Percentiles rank a stretch among this genome's conserved stretches.
Conservation (phyloP, 2,797 vertebrate species). For the Balearica regulorum region DNA sequence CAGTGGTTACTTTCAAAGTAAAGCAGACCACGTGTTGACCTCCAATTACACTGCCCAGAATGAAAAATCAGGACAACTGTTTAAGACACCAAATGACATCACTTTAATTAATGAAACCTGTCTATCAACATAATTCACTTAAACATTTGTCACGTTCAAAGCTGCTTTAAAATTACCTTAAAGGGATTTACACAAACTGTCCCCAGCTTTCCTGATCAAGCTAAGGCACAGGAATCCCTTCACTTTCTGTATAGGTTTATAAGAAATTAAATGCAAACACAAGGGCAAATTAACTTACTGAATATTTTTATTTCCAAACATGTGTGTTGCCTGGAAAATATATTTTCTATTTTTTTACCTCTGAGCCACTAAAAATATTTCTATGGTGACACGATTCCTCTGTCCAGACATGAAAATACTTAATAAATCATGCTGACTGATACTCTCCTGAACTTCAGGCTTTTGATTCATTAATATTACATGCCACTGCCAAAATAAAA, state of each 20-base stretch:
- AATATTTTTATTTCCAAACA: not conserved
- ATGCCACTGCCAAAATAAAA: not conserved
- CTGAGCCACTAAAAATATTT: slow-evolving; percentile 4
- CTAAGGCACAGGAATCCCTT: not conserved
- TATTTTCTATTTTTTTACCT: not conserved
- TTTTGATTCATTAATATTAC: not conserved
- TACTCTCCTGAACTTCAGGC: not conserved
- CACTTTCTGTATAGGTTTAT: not conserved
- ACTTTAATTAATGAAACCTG: slow-evolving; percentile 51
- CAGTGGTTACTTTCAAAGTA: slow-evolving; percentile 38
- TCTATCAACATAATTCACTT: slow-evolving; percentile 52
- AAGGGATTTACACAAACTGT: not conserved
- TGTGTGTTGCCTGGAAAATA: not conserved
- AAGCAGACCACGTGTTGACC: not conserved
- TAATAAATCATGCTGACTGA: not conserved
- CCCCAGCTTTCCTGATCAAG: not conserved
- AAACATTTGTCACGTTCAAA: slow-evolving; percentile 47
- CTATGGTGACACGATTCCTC: not conserved
- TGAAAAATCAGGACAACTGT: slow-evolving; percentile 22
- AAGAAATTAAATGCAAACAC: not conserved
- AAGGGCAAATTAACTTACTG: not conserved
- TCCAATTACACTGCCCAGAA: slow-evolving; percentile 26
- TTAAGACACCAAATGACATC: slow-evolving; percentile 44
- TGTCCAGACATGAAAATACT: not conserved
- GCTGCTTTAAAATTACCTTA: slow-evolving; percentile 45